Base-by-base conservation (phyloP, 2,888 invertebrate species). In the Clistopyga incitator region DNA sequence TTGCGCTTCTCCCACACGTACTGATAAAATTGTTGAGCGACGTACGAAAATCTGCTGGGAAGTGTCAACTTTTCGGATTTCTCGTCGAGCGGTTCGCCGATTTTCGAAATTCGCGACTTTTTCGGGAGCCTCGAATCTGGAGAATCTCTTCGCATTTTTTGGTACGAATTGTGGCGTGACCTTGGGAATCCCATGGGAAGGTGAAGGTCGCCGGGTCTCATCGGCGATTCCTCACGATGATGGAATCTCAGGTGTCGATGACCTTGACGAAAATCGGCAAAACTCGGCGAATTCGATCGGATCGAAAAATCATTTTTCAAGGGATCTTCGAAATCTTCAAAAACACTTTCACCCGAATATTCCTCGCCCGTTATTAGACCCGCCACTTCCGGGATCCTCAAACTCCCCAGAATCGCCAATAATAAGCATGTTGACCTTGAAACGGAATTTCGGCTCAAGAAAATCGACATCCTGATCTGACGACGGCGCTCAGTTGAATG, bases 11-110 rank as follows among this genome's bases (percentile, higher is more conserved):
- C 13, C 45, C 65, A 72, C 1, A 76, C 47, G 6, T 38, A 61
- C 8, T 56, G 79, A 77, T 83, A 83, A 83, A 77, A 83, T 50
- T 83, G 59, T n/a, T 65, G 56, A 15, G 75, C 83, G 2, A 83
- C 61, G 29, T 77, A 77, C 1, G 76, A 67, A 52, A 80, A 80
- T 54, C 52, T 34, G 3, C 20, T 34, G 11, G 79, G 47, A 3
- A 72, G 29, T 11, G 50, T n/a, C 20, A 45, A 13, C 15, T n/a
- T n/a, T n/a, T n/a, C n/a, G n/a, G 29, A n/a, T 18, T 75, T 50
- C 6, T 59, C 45, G n/a, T 61, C 18, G 3, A 3, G 13, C 3
- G 34, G 3, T 18, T 29, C 64, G 6, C 15, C 29, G 2, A 18
- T 50, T 45, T 3, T 13, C 8, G 23, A 3, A 6, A 3, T 3